Evolutionary conservation across 2,797 vertebrate genomes (phyloP).

Genomic region (Rhinichthys osculus): DNA sequence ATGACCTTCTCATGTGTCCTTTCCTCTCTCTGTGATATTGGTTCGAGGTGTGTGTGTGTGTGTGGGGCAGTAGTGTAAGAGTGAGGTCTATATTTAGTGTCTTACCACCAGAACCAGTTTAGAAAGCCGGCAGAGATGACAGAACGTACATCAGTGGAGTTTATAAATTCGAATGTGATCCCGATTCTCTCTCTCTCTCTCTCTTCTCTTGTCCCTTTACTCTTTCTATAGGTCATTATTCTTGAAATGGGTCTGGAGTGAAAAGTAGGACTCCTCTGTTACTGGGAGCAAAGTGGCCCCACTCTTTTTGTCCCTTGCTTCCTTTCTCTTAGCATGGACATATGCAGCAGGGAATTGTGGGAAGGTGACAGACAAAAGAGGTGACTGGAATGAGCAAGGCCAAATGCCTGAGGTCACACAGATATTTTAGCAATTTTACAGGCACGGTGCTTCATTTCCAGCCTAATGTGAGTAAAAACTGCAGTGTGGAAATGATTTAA

Average conservation of each 20-base stretch:
- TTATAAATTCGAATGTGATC: slow-evolving; percentile 71
- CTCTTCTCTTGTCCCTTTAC: slow-evolving; percentile 36
- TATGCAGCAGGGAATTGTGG: slow-evolving; percentile 11
- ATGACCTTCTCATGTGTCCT: slow-evolving; percentile 65
- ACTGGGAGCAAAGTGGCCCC: slow-evolving; percentile 52
- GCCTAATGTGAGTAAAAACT: background rate
- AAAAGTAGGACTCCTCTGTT: slow-evolving; percentile 76
- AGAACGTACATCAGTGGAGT: slow-evolving; percentile 65
- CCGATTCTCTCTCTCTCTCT: slow-evolving; percentile 60
- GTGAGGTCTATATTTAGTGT: slow-evolving; percentile 74
- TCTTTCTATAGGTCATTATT: slow-evolving; percentile 67
- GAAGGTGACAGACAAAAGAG: slow-evolving; percentile 28
- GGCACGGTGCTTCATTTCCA: background rate
- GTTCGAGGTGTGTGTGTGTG: slow-evolving; percentile 13
- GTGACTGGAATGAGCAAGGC: slow-evolving; percentile 41
- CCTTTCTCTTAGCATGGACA: slow-evolving; percentile 28
- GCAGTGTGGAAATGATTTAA: background rate
- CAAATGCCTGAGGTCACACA: slow-evolving; percentile 37
- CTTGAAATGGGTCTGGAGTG: slow-evolving; percentile 69
- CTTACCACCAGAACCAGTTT: slow-evolving; percentile 69
- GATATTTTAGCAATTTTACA: slow-evolving; percentile 2
- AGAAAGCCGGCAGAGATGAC: slow-evolving; percentile 68
- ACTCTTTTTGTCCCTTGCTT: slow-evolving; percentile 28
- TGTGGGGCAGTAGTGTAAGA: slow-evolving; percentile 40
- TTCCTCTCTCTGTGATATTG: slow-evolving; percentile 27